Evolutionary conservation across 2,797 vertebrate species (phyloP).

Genomic region (Tolypeutes matacus): DNA sequence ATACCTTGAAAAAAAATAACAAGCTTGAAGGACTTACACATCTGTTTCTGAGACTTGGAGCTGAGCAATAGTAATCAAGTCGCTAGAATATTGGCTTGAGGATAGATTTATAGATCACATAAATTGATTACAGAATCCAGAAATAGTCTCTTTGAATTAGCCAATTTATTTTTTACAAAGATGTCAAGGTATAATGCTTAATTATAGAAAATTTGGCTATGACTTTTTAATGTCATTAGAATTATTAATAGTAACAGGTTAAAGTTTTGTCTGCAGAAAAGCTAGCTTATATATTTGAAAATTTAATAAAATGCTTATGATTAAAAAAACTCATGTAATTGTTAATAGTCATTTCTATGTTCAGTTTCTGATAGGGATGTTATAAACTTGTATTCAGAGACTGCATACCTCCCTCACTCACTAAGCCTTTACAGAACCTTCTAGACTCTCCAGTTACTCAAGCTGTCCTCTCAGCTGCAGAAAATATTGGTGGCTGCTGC

Average conservation of each 20-base stretch:
- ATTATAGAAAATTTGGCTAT: neutral
- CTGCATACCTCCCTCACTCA: accelerated
- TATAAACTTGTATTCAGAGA: neutral
- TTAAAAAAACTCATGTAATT: neutral
- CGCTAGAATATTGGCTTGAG: neutral
- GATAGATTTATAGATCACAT: neutral
- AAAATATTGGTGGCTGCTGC: neutral
- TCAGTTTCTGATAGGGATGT: neutral
- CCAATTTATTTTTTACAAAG: neutral
- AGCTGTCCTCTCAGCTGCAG: neutral
- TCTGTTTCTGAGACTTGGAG: neutral
- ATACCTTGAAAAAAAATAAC: neutral
- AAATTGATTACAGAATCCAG: neutral
- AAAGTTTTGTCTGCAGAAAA: neutral
- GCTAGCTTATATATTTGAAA: neutral
- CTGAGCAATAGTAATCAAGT: neutral
- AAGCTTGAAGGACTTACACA: neutral
- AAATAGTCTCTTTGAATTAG: neutral
- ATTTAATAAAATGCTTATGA: neutral
- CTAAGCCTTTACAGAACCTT: neutral
- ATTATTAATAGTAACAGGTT: neutral
- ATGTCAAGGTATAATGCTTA: neutral
- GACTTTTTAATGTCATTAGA: neutral
- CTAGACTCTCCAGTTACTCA: neutral
- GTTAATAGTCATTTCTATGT: neutral